These are phyloP conservation scores for Spatula clypeata DNA, from an alignment of 2,797 vertebrate species.

Conservation along the genomic window DNA sequence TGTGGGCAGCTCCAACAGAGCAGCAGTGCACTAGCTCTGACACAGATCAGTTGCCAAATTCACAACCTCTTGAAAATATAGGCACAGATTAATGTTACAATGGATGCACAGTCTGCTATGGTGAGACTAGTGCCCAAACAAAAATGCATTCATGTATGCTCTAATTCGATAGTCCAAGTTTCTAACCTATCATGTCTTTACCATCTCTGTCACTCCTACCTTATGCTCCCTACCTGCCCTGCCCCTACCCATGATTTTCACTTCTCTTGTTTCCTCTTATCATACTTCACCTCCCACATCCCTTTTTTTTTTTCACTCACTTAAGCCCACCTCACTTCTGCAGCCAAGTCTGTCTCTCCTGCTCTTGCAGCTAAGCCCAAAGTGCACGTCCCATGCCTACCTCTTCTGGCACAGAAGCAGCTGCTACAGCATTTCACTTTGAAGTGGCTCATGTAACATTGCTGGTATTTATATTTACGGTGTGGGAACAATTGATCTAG, in stretches of 20 bases:
- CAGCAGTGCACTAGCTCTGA: neutral
- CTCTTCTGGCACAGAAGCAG: neutral
- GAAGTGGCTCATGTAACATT: neutral
- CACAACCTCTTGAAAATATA: neutral
- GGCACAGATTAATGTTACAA: neutral
- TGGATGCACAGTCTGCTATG: rapidly evolving
- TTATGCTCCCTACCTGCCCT: neutral
- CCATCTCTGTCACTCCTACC: neutral
- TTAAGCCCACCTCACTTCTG: neutral
- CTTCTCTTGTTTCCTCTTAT: neutral
- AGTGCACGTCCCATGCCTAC: rapidly evolving
- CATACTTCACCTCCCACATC: neutral
- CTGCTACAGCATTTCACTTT: neutral
- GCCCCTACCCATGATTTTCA: neutral
- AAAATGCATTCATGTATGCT: neutral
- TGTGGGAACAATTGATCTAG: neutral
- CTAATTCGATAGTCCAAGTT: neutral
- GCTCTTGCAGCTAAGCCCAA: neutral
- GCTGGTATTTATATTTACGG: neutral
- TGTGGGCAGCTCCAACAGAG: neutral
- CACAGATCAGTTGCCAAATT: neutral
- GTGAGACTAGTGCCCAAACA: neutral
- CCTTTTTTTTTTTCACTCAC: neutral
- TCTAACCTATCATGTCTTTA: neutral
- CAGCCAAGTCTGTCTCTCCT: neutral